A percentile compares a stretch with the other conserved stretches of the same genome.
Evolutionary conservation across 1,140 invertebrate genomes (phyloP).

Genomic region (Bombus haemorrhoidalis): DNA sequence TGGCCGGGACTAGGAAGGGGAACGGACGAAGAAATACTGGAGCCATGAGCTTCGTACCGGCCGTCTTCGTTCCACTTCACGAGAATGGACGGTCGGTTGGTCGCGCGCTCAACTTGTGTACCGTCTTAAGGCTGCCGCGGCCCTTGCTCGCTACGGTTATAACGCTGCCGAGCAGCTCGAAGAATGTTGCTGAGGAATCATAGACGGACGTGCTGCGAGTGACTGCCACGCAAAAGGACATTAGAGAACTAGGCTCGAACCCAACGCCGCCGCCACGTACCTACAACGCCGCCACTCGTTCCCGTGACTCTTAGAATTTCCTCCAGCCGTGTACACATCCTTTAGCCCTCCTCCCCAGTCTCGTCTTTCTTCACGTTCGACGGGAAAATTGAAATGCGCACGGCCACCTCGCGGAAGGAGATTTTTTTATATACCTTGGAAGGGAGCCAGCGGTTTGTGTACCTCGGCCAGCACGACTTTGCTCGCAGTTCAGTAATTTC

Average conservation of each 20-base stretch:
- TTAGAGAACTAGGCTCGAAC: conserved; percentile 42
- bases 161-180: conserved; percentile 33
- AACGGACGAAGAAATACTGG: conserved; percentile 59
- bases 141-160: conserved; percentile 49
- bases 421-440: conserved; percentile 20
- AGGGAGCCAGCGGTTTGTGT: conserved; percentile 26
- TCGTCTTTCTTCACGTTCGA: conserved; percentile 44
- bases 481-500: conserved; percentile 1
- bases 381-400: conserved; percentile 50
- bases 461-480: background rate
- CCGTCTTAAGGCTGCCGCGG: conserved; percentile 10
- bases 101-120: conserved; percentile 23
- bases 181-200: conserved; percentile 66
- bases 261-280: background rate
- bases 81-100: conserved; percentile 11
- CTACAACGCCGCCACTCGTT: conserved; percentile 7
- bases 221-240: conserved; percentile 47
- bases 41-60: background rate
- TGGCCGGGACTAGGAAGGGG: background rate
- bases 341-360: background rate
- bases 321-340: conserved; percentile 21
- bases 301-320: conserved; percentile 40
- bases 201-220: conserved; percentile 60
- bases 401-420: background rate
- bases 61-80: background rate